Percentiles rank a stretch among this genome's conserved stretches.
phyloP scores from a whole-genome alignment of 2,888 invertebrate genomes.

The Drosophila mercatorum region DNA sequence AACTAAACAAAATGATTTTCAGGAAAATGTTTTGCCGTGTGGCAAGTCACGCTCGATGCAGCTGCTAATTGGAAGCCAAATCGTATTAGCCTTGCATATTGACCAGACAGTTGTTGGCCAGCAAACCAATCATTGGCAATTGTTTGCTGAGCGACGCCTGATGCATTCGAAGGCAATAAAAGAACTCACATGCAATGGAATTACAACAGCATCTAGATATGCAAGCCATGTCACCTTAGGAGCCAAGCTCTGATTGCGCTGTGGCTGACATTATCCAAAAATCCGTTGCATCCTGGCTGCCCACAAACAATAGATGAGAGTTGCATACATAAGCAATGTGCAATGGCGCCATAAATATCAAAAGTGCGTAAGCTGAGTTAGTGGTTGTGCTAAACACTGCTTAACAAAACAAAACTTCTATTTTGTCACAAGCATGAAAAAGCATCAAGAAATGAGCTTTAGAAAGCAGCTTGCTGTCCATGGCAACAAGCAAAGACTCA shows the following conservation, averaged over 20 bases:
- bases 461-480: not conserved
- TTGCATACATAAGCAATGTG: not conserved
- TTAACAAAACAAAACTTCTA: not conserved
- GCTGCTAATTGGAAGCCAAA: not conserved
- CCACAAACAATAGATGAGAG: not conserved
- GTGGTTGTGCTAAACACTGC: not conserved
- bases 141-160: not conserved
- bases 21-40: not conserved
- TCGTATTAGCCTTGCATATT: not conserved
- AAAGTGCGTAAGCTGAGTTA: not conserved
- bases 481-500: not conserved
- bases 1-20: conserved; percentile 7
- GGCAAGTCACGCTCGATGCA: not conserved
- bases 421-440: too few species aligned
- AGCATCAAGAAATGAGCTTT: too few species aligned
- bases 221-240: not conserved
- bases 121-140: not conserved
- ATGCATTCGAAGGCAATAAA: not conserved
- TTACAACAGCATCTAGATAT: not conserved
- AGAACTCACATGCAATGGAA: not conserved
- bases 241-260: not conserved
- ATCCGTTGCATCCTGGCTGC: not conserved
- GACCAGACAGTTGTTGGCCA: not conserved
- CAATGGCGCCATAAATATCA: not conserved
- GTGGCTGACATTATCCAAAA: not conserved